These are phyloP conservation scores for Calephelis nemesis DNA, from an alignment of 1,140 invertebrate genomes.

Conservation along the genomic window DNA sequence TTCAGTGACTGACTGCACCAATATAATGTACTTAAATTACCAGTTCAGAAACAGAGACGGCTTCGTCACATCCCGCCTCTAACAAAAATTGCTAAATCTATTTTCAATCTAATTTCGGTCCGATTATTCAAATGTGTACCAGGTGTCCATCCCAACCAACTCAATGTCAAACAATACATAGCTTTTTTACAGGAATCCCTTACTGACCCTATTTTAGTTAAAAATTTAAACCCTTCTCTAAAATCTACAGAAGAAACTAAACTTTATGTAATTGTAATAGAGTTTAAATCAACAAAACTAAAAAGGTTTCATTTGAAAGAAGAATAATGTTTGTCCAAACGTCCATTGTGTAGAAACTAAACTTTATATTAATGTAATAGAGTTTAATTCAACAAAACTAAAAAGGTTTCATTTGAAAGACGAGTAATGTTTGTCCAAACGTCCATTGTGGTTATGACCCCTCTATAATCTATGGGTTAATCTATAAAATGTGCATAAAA, in stretches of 20 bases:
- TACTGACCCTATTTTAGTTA: slow-evolving; percentile 35
- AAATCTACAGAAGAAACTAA: slow-evolving; percentile 25
- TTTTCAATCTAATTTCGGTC: slow-evolving; percentile 18
- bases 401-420: slow-evolving; percentile 22
- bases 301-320: slow-evolving; percentile 22
- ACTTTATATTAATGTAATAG: slow-evolving; percentile 12
- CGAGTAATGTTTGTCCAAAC: slow-evolving; percentile 38
- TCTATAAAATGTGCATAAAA: slow-evolving; percentile 38
- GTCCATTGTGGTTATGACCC: slow-evolving; percentile 51
- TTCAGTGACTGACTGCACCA: too few relatives aligned
- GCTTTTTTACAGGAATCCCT: slow-evolving; percentile 38
- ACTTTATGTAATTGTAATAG: slow-evolving; percentile 13
- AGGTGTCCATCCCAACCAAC: slow-evolving; percentile 32
- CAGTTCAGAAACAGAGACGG: too few relatives aligned
- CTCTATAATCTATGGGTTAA: slow-evolving; percentile 42
- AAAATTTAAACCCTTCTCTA: slow-evolving; percentile 38
- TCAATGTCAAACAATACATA: slow-evolving; percentile 32
- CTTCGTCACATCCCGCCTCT: too few relatives aligned
- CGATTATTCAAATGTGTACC: slow-evolving; percentile 31
- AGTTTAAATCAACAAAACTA: slow-evolving; percentile 22
- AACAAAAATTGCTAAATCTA: not conserved
- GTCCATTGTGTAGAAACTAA: slow-evolving; percentile 41
- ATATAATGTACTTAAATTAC: too few relatives aligned
- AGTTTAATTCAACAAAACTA: slow-evolving; percentile 22
- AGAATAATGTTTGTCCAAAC: slow-evolving; percentile 38